Evolutionary conservation across 2,113 vertebrate genomes (phyloP).

Genomic region (Phylloscopus trochiloides): DNA sequence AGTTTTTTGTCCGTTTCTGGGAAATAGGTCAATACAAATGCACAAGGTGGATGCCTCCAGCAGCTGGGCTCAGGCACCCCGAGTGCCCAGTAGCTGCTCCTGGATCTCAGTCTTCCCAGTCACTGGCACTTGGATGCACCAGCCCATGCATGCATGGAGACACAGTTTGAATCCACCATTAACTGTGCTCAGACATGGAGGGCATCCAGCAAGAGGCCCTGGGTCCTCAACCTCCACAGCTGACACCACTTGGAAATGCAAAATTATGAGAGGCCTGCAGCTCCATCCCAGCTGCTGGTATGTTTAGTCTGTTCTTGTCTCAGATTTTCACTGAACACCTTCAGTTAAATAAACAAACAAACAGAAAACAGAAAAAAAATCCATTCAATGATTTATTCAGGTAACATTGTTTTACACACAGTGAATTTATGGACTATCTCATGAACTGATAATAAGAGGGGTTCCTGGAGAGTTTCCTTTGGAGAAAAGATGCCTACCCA

Average conservation of each 20-base stretch:
- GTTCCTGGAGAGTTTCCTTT: background rate
- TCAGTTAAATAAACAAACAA: background rate
- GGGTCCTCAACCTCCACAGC: background rate
- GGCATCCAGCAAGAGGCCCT: background rate
- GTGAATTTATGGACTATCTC: background rate
- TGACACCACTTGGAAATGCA: background rate
- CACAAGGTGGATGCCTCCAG: background rate
- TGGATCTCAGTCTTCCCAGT: background rate
- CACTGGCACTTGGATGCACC: background rate
- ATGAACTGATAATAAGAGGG: background rate
- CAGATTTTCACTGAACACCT: background rate
- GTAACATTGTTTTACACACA: background rate
- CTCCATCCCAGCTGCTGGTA: background rate
- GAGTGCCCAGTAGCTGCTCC: background rate
- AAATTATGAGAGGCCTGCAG: background rate
- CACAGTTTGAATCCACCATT: background rate
- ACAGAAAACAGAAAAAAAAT: background rate
- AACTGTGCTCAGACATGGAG: background rate
- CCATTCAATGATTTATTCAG: background rate
- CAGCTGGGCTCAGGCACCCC: background rate
- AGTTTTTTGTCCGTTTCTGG: background rate
- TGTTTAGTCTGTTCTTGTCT: background rate
- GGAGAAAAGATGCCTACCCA: background rate
- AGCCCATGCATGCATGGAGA: background rate
- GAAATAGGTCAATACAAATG: background rate